A percentile compares a stretch with the other conserved stretches of the same genome.
These are phyloP conservation scores for Drosophila macrospina DNA, from an alignment of 2,888 invertebrate genomes.

Conservation along the genomic window DNA sequence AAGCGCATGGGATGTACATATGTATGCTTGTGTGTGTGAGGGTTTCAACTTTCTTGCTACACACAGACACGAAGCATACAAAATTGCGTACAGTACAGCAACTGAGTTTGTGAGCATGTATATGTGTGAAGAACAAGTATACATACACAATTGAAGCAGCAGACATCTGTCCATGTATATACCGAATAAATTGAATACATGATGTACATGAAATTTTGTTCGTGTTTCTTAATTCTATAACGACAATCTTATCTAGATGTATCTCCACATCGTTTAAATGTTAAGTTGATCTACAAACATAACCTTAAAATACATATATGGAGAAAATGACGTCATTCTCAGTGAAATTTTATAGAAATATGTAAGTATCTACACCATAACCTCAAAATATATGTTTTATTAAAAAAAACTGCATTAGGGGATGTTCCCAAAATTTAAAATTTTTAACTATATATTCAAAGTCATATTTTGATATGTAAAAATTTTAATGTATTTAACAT, in stretches of 20 bases:
- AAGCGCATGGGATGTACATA: constrained; percentile 15
- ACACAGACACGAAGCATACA: background rate
- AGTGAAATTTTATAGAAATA: constrained; percentile 4
- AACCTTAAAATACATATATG: constrained; percentile 42
- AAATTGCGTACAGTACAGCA: constrained; percentile 43
- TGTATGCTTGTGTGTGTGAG: constrained; percentile 15
- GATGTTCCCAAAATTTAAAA: background rate
- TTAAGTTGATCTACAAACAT: constrained; percentile 27
- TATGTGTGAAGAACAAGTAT: constrained; percentile 52
- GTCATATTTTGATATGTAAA: background rate
- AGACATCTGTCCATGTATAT: constrained; percentile 44
- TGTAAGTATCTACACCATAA: constrained; percentile 15
- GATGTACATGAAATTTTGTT: constrained; percentile 1
- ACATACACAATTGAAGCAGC: constrained; percentile 60
- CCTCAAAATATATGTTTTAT: constrained; percentile 5
- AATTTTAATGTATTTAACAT: constrained; percentile 14
- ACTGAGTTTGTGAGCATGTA: constrained; percentile 24
- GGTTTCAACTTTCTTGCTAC: constrained; percentile 35
- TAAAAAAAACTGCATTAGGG: background rate
- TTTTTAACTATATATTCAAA: background rate
- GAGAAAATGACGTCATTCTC: constrained; percentile 36
- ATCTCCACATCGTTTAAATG: constrained; percentile 2
- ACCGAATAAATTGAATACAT: constrained; percentile 23
- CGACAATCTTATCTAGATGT: too few relatives aligned
- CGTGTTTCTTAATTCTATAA: background rate